phyloP scores from a whole-genome alignment of 2,888 invertebrate genomes.

The Crematogaster levior region DNA sequence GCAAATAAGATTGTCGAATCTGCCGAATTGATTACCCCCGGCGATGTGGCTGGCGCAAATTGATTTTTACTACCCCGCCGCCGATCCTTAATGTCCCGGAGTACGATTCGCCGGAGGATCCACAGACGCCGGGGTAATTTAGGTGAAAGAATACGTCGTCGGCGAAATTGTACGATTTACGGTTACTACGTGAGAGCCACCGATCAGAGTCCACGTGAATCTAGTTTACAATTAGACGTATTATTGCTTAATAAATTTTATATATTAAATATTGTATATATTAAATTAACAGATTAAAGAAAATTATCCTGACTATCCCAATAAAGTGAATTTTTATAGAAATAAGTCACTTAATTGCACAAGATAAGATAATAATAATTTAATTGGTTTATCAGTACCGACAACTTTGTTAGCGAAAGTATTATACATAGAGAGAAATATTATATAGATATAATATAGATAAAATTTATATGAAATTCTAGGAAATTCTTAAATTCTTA shows the following conservation, averaged over 20 bases:
- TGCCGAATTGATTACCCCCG: conserved; percentile 44
- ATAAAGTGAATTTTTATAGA: neutral
- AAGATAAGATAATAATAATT: conserved; percentile 9
- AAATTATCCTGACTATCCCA: neutral
- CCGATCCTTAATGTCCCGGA: conserved; percentile 38
- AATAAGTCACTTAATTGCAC: conserved; percentile 15
- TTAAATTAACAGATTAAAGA: neutral
- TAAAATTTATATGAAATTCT: neutral
- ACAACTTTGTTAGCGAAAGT: neutral
- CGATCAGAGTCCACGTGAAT: neutral
- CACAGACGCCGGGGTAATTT: conserved; percentile 44
- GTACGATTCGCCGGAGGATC: conserved; percentile 42
- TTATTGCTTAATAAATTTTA: neutral
- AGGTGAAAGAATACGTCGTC: conserved; percentile 44
- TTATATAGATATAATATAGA: too few species aligned
- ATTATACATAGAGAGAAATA: neutral
- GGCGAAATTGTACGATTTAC: conserved; percentile 50
- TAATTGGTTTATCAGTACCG: neutral
- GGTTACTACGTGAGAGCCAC: neutral
- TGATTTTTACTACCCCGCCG: conserved; percentile 51
- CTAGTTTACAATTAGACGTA: neutral
- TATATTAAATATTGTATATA: neutral
- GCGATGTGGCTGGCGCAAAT: conserved; percentile 50
- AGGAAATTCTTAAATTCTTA: too few species aligned
- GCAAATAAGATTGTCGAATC: conserved; percentile 56